Conservation (phyloP, 2,888 invertebrate genomes). For the Erebia palarica region DNA sequence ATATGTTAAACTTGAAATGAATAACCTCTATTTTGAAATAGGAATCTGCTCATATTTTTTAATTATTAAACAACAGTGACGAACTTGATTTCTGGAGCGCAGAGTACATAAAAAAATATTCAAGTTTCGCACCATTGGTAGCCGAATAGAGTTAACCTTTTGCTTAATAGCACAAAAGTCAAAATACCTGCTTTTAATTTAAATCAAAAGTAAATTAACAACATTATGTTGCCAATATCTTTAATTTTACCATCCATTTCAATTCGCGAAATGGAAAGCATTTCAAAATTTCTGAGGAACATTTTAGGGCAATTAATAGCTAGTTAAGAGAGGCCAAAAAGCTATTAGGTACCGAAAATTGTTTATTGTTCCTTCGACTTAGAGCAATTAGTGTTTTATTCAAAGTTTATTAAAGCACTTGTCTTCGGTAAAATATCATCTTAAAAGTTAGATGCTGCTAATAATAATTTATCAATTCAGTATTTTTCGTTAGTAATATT, state of each 20-base stretch:
- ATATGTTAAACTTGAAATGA: too few species aligned
- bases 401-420: conserved; percentile 1
- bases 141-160: neutral
- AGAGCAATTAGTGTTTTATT: conserved; percentile 19
- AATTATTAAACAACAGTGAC: too few species aligned
- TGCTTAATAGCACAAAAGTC: neutral
- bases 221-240: conserved; percentile 18
- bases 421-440: conserved; percentile 2
- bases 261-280: conserved; percentile 13
- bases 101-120: too few species aligned
- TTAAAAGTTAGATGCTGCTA: neutral
- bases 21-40: too few species aligned
- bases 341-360: conserved; percentile 48
- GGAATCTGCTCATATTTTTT: too few species aligned
- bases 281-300: conserved; percentile 18
- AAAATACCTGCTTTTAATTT: conserved; percentile 4
- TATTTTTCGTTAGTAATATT: too few species aligned
- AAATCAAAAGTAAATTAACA: conserved; percentile 17
- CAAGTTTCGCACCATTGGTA: too few species aligned
- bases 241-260: conserved; percentile 19
- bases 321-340: conserved; percentile 21
- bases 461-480: neutral
- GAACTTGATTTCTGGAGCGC: too few species aligned
- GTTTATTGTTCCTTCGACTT: conserved; percentile 19
- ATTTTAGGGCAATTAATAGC: conserved; percentile 25